Evolutionary conservation across 92 coral and sea anemone species (phyloP), one percentile per base, ranked within the genome.

Genomic region (Anthopleura xanthogrammica): DNA sequence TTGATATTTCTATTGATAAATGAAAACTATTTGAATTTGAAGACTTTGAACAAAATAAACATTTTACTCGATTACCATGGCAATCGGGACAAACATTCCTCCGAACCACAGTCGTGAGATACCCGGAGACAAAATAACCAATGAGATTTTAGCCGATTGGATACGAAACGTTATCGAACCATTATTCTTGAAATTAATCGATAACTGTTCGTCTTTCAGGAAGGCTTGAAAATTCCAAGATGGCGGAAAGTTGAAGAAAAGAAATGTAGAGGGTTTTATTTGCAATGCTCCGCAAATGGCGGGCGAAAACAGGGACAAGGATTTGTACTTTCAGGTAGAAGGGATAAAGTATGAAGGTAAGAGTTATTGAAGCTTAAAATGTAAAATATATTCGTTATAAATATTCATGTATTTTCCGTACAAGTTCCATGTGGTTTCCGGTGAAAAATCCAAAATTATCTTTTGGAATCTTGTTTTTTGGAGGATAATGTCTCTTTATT

Each of bases 261-360:
- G 60, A 57, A 39, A 73, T 76, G 75, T 88, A 68, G 83, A 65
- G 23, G 23, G 46, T 75, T 76, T 16, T 66, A 73, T 66, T 72
- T 78, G 78, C 43, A 76, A 58, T 74, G 24, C 80, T 55, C 78
- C 86, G 80, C 86, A 75, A 42, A 84, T 88, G 91, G 86, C 87
- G 85, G 86, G 48, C 57, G 84, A 68, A 66, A 42, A 75, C 22
- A 75, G 56, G 42, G 89, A 90, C 75, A 88, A 89, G 22, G 82
- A 66, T 76, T 82, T 94, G 77, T 91, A 68, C 88, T 89, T 94
- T 75, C 86, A 60, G 20, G 90, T 94, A 2, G 95, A 94, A 64
- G 95, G 88, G 71, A 75, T 94, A 72, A 88, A 86, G 70, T 94
- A 83, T 77, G 89, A 94, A 86, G 98, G 98, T 91, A 76, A 84